These are phyloP conservation scores for Procambarus clarkii DNA, from an alignment of 1,140 invertebrate genomes.

Conservation along the genomic window DNA sequence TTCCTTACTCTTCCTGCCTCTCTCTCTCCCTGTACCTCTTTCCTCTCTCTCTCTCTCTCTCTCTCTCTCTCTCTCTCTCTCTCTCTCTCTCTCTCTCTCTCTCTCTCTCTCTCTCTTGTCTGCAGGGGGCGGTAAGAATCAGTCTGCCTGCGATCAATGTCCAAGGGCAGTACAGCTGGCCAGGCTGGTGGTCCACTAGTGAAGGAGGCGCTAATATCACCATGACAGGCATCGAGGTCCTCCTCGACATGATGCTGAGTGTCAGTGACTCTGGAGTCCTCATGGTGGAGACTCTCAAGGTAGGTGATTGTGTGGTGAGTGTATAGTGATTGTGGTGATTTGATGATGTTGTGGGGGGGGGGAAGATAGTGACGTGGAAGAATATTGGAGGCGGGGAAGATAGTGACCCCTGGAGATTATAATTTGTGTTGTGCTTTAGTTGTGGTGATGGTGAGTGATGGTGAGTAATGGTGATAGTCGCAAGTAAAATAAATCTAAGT, in stretches of 20 bases:
- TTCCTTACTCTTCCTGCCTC: too few species aligned
- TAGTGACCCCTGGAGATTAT: not conserved
- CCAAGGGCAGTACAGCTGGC: constrained; percentile 31
- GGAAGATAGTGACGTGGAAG: not conserved
- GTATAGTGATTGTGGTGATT: not conserved
- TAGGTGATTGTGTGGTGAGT: not conserved
- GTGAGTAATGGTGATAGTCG: not conserved
- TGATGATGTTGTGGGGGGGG: not conserved
- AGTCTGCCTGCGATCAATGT: constrained; percentile 20
- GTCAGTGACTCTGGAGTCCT: not conserved
- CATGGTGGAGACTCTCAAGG: not conserved
- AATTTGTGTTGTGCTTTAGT: not conserved
- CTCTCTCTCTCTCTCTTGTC: not conserved
- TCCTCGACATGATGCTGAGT: constrained; percentile 11
- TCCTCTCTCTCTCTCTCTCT: too few species aligned
- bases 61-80: not conserved
- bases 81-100: not conserved
- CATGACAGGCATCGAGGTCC: constrained; percentile 24
- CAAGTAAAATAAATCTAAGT: too few species aligned
- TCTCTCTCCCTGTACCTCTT: too few species aligned
- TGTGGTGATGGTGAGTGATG: not conserved
- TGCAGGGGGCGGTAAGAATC: constrained; percentile 18
- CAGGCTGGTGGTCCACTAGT: constrained; percentile 37
- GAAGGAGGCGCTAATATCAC: constrained; percentile 23
- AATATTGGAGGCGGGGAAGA: not conserved